phyloP scores from a whole-genome alignment of 1,140 invertebrate species.

The Limonius californicus region DNA sequence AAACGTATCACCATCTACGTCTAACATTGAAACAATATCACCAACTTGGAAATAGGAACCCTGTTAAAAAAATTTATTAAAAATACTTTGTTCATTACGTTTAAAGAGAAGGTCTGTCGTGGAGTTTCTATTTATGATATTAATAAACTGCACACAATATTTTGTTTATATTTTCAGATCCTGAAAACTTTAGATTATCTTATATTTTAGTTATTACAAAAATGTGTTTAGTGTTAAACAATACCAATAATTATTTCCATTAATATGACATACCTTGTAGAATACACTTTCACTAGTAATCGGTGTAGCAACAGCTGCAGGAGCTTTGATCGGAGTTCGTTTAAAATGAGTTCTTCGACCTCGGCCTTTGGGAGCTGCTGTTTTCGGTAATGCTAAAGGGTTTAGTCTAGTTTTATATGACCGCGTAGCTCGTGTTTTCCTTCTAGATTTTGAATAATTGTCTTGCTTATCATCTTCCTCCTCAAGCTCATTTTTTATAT shows the following conservation, averaged over 20 bases:
- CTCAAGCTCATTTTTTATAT: constrained; percentile 32
- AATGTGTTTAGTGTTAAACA: too few species aligned
- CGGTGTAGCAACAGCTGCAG: constrained; percentile 72
- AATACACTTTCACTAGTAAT: constrained; percentile 78
- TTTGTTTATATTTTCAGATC: too few species aligned
- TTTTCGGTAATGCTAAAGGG: constrained; percentile 45
- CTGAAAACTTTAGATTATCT: background rate
- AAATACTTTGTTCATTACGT: too few species aligned
- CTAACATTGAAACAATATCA: constrained; percentile 84
- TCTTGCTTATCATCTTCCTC: constrained; percentile 46
- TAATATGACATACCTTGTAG: constrained; percentile 62
- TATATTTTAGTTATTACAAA: too few species aligned
- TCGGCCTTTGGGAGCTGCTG: constrained; percentile 61
- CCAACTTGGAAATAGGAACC: constrained; percentile 85
- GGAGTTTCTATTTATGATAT: too few species aligned
- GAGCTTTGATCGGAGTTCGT: constrained; percentile 77
- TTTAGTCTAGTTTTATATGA: constrained; percentile 53
- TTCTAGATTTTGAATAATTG: constrained; percentile 39
- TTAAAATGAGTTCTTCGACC: constrained; percentile 78
- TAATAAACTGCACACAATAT: too few species aligned
- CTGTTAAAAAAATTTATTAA: constrained; percentile 46
- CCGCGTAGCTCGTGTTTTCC: constrained; percentile 54
- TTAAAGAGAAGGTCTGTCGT: too few species aligned
- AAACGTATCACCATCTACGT: constrained; percentile 71
- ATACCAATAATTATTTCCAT: background rate